Conservation (phyloP, 2,113 vertebrate genomes). For the Phaethornis superciliosus region DNA sequence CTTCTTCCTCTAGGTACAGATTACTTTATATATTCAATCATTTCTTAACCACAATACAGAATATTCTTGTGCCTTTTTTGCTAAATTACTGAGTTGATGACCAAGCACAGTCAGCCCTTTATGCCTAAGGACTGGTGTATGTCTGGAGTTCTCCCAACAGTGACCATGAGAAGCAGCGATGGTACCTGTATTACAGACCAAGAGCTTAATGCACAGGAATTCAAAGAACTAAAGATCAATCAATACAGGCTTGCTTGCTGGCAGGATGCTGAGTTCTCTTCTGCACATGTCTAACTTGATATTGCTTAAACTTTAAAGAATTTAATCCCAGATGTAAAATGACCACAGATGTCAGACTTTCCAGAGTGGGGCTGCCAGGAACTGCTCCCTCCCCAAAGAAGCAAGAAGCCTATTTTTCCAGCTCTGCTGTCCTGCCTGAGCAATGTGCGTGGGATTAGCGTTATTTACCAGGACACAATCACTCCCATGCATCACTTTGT, state of each 20-base stretch:
- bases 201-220: background rate
- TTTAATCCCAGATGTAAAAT: background rate
- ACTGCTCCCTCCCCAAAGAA: background rate
- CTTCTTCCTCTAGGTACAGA: background rate
- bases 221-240: background rate
- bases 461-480: background rate
- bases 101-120: background rate
- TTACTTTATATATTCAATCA: background rate
- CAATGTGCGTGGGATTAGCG: background rate
- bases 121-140: fast-evolving
- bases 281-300: background rate
- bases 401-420: background rate
- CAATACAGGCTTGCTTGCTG: background rate
- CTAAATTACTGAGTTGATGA: background rate
- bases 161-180: background rate
- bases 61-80: background rate
- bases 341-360: background rate
- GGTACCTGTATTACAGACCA: background rate
- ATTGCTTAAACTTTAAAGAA: background rate
- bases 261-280: background rate
- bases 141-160: background rate
- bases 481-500: background rate
- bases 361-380: background rate
- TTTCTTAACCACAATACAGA: background rate
- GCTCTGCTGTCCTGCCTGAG: background rate